Evolutionary conservation across 1,140 invertebrate genomes (phyloP), one percentile per base, ranked within the genome.

Genomic region (Sminthurides bifidus): DNA sequence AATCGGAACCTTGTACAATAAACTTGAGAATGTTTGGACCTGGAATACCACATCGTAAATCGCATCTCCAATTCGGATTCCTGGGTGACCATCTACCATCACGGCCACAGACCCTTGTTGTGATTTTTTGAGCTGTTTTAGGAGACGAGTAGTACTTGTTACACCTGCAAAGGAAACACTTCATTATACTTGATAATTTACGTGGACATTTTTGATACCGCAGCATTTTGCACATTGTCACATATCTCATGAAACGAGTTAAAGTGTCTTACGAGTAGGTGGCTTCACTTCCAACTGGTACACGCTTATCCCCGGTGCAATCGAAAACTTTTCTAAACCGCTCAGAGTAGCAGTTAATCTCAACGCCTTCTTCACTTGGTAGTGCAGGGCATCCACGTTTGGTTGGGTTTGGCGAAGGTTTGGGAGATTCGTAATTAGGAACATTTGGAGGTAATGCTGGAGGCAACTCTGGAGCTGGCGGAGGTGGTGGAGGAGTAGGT

Each of bases 31-130:
- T 33, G 19, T 37, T 27, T 12, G 29, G 31, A 3, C 54, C 48
- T 30, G 33, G 31, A n/a, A 48, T 50, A 14, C 60, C 60, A 55
- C 60, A 61, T 2, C 48, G 41, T 14, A 61, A 31, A 23, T 46
- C 14, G 31, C 56, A 58, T 8, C 17, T 19, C 10, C 45, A 58
- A 19, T 21, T 37, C 19, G 27, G 2, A 12, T 44, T 27, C 19
- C 27, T 37, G 27, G 2, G 21, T 27, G 33, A 8, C 55, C 52
- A 45, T 29, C 40, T 6, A 6, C 52, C 55, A 8, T 50, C 50
- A 26, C 29, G 10, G 5, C 23, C 26, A 46, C 60, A 58, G 0
- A 31, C 41, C 30, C 51, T 45, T 4, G n/a, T 37, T 1, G 44
- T 31, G 14, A 19, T 41, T 6, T 30, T 30, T n/a, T 29, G 31